Evolutionary conservation across 2,888 invertebrate species (phyloP), one percentile per base, ranked within the genome.

Genomic region (Hypomecis atomaria): DNA sequence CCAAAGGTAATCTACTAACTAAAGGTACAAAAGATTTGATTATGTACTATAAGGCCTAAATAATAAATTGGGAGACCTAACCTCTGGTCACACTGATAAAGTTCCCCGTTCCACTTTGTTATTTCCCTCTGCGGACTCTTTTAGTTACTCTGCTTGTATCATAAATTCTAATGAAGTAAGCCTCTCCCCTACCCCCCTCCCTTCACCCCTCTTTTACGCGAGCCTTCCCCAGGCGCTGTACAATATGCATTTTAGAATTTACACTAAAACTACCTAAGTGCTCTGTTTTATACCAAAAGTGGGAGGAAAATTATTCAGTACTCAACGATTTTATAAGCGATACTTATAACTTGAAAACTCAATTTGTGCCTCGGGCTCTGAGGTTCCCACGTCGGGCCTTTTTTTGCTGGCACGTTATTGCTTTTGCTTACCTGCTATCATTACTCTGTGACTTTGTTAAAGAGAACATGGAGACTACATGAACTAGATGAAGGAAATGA

Each of bases 91-190:
- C 40, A 50, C 23, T 40, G 9, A 44, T 56, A 57, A 50, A 62
- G 37, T 34, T 48, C 13, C 40, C 10, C 45, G 45, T 57, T 56
- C 50, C 37, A 56, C 37, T 62, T 56, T 34, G 49, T 56, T 49
- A 49, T 59, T 52, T 57, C 45, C 56, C 56, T 55, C 56, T 34
- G 50, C 36, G 52, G 56, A 52, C 56, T 57, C 50, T 62, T 62
- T 56, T 62, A 49, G 56, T 56, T 50, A 56, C 45, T 48, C 45
- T 45, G 34, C 52, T 56, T 56, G 56, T 62, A 56, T 62, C 56
- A 62, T 62, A 62, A 62, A 62, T 56, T 62, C 56, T 62, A 57
- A 62, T 62, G 56, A 56, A 62, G 45, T 45, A 11, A 44, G 9
- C 55, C 49, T 45, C 56, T 9, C 49, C 5, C 34, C 8, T 7